Base-by-base conservation (phyloP, 1,140 invertebrate species). In the Drosophila azteca region DNA sequence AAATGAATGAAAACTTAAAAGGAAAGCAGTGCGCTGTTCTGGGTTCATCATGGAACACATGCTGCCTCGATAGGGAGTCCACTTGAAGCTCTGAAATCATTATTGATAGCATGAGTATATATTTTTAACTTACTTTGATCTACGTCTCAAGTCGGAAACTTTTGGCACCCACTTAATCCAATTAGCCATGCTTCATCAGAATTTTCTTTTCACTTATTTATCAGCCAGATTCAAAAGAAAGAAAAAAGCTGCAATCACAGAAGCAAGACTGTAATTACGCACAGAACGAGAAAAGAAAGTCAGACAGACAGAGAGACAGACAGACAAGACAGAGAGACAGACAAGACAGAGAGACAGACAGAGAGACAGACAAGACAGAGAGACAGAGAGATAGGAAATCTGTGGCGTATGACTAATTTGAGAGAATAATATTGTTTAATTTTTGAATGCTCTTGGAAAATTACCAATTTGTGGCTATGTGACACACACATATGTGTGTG, bases 151-250 rank as follows among this genome's bases (percentile, higher is more conserved):
- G 43, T n/a, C 24, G 6, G 17, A 15, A 41, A 13, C 22, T 65
- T 9, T 35, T 20, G 13, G 7, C 8, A 44, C 20, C 63, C 26
- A 50, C 13, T 31, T 73, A 73, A 84, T 77, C 46, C 72, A 72
- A 84, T 84, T 84, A 80, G 77, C 29, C 15, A 60, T 52, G 57
- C 61, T 74, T 80, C 81, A 80, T 73, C 77, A 72, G 22, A n/a
- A 39, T 39, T 55, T 55, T 3, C 35, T 26, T 17, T 20, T 11
- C 29, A 46, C 39, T 69, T 68, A 41, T 68, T 48, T 24, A n/a
- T 29, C 17, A 54, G 29, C 17, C 11, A 49, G 24, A 35, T 69
- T 35, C 8, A 24, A 66, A 66, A 67, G 61, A 39, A 66, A 45
- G 1, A 26, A 20, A 8, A 35, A 20, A 8, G n/a, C 15, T 17